phyloP scores from a whole-genome alignment of 2,888 invertebrate genomes.

The Amphipyra tragopoginis region DNA sequence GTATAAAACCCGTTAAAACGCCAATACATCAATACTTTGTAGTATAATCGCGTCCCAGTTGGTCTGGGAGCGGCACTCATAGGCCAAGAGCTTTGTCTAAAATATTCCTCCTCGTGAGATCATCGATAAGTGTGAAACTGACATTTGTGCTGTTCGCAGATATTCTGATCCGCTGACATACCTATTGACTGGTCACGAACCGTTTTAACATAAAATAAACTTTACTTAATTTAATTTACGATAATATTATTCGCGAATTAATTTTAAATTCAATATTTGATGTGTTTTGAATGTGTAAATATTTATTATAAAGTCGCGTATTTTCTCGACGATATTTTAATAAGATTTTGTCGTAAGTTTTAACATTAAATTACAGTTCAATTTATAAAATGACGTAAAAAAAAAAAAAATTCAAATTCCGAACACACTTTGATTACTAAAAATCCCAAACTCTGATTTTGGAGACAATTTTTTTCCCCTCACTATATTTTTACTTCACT shows the following conservation, averaged over 20 bases:
- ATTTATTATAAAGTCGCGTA: conserved; percentile 13
- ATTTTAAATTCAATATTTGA: conserved; percentile 38
- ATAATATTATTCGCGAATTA: conserved; percentile 36
- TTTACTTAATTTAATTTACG: conserved; percentile 32
- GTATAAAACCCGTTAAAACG: too few relatives aligned
- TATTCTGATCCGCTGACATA: conserved; percentile 41
- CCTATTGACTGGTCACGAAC: conserved; percentile 45
- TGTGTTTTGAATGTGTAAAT: conserved; percentile 24
- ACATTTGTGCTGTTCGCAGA: conserved; percentile 62
- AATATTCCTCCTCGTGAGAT: conserved; percentile 67
- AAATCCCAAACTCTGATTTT: neutral
- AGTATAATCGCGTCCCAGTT: conserved; percentile 55
- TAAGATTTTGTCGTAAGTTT: conserved; percentile 6
- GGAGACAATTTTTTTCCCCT: conserved; percentile 34
- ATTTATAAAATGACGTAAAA: too few relatives aligned
- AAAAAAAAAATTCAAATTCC: too few relatives aligned
- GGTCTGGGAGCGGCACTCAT: conserved; percentile 45
- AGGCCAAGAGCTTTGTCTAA: conserved; percentile 58
- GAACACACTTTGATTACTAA: neutral
- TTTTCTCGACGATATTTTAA: conserved; percentile 16
- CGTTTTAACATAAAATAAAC: conserved; percentile 46
- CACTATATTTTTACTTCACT: conserved; percentile 50
- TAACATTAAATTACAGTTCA: too few relatives aligned
- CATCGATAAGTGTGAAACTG: conserved; percentile 70
- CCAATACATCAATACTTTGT: too few relatives aligned